Evolutionary conservation across 2,888 invertebrate genomes (phyloP), one percentile per base, ranked within the genome.

Genomic region (Plagiodera versicolora): DNA sequence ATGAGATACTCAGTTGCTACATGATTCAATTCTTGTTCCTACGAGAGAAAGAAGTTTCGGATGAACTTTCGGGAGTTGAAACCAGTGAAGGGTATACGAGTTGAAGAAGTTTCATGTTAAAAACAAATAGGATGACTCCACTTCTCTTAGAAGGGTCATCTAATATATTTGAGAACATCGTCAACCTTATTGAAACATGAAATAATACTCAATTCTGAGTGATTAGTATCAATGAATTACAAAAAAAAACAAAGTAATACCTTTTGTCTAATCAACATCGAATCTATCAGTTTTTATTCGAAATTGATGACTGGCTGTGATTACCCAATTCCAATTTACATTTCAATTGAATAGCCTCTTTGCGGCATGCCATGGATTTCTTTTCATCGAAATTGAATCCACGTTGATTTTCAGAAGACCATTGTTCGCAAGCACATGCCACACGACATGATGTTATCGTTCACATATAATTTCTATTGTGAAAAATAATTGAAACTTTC

Each of bases 1-100:
- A 63, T 67, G 61, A 59, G 47, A 56, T 58, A 58, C 62, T 58
- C 47, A 46, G 52, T 61, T 54, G 58, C 56, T 58, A 52, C 58
- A 56, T 62, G 55, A 58, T 62, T 62, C 56, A 51, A 50, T 58
- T 47, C 52, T 55, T 55, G 52, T 52, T 58, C 1, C 19, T 9
- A 3, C 14, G n/a, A 14, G 14, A 14, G 14, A 39, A 30, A 30
- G 24, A 52, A 52, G 48, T 44, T 49, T 49, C 48, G 17, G 20
- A 58, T 52, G 58, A 58, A 62, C 54, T 58, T 58, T 55, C 48
- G 45, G 19, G 35, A 51, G 60, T 47, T 20, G 51, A 55, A 44
- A 28, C 4, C 3, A 14, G 39, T 14, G 39, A n/a, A 14, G 14
- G 14, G 14, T n/a, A 39, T n/a, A 4, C 39, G 14, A 6, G 3